Evolutionary conservation across 2,113 vertebrate species (phyloP).

Genomic region (Cephalopholis sonnerati): DNA sequence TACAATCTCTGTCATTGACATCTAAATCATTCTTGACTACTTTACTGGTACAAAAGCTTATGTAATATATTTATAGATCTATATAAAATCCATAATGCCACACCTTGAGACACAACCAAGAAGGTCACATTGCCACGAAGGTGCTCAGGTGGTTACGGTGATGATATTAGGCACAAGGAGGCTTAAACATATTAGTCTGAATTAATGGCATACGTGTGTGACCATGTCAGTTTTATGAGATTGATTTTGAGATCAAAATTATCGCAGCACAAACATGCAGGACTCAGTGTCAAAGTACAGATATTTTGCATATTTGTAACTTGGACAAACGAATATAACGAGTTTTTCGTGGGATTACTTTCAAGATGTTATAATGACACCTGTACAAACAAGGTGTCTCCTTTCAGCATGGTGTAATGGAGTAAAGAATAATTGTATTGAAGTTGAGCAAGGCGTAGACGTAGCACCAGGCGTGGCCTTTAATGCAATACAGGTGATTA

Average conservation of each 20-base stretch:
- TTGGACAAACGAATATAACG: not conserved
- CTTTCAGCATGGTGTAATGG: not conserved
- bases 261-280: not conserved
- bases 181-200: not conserved
- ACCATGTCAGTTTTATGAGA: not conserved
- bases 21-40: not conserved
- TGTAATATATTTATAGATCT: too few relatives aligned
- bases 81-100: not conserved
- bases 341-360: not conserved
- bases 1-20: too few relatives aligned
- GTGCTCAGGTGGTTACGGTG: not conserved
- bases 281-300: too few relatives aligned
- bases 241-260: not conserved
- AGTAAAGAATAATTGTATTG: not conserved
- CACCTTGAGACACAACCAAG: not conserved
- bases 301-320: too few relatives aligned
- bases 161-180: too few relatives aligned
- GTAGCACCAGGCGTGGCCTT: not conserved
- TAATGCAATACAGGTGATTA: not conserved
- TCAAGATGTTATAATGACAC: not conserved
- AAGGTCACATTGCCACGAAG: not conserved
- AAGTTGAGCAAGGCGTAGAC: not conserved
- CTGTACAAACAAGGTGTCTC: conserved; percentile 5
- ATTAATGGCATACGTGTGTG: not conserved
- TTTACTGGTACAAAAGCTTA: not conserved